phyloP scores from a whole-genome alignment of 1,140 invertebrate species.

The Eriocheir sinensis region DNA sequence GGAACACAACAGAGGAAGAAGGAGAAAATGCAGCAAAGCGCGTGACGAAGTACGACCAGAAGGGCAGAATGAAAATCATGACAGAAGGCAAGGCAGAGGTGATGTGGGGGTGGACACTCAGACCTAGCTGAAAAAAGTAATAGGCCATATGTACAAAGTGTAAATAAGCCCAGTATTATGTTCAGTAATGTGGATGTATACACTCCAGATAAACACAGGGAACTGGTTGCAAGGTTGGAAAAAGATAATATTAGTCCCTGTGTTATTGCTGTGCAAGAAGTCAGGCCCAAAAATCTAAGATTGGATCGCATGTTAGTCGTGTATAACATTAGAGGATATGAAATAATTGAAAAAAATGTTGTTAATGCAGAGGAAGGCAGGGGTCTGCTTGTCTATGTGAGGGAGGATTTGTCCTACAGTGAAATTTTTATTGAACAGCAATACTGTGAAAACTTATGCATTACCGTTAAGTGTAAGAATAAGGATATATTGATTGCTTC shows the following conservation, averaged over 20 bases:
- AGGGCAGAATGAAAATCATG: background rate
- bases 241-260: background rate
- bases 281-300: background rate
- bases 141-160: background rate
- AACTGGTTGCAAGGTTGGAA: background rate
- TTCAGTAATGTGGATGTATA: slow-evolving; percentile 34
- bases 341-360: background rate
- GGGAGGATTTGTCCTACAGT: background rate
- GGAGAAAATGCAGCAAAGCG: background rate
- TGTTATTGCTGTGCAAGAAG: background rate
- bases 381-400: background rate
- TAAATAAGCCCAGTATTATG: slow-evolving; percentile 31
- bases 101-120: background rate
- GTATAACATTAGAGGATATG: background rate
- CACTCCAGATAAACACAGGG: background rate
- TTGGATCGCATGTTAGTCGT: background rate
- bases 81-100: background rate
- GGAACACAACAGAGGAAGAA: background rate
- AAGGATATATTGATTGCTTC: background rate
- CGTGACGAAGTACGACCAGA: background rate
- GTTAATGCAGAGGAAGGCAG: background rate
- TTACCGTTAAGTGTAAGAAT: background rate
- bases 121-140: background rate
- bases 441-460: background rate
- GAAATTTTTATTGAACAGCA: background rate